These are phyloP conservation scores for Nixonia krombeini DNA, from an alignment of 1,140 invertebrate genomes.

Conservation along the genomic window DNA sequence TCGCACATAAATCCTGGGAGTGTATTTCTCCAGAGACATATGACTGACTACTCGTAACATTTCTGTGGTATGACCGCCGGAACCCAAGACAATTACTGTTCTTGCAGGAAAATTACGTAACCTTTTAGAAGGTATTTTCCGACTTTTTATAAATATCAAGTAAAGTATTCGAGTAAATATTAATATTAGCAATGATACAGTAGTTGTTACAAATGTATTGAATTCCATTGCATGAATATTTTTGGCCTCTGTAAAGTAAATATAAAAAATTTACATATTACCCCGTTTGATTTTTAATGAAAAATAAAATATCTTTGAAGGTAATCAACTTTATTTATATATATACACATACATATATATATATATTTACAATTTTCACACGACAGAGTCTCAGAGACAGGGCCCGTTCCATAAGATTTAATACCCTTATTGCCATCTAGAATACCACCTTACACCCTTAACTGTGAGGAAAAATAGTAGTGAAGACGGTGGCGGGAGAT, in stretches of 20 bases:
- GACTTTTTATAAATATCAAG: conserved; percentile 43
- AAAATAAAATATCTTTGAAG: too few species aligned
- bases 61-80: conserved; percentile 89
- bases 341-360: too few species aligned
- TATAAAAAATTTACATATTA: too few species aligned
- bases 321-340: too few species aligned
- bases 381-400: too few species aligned
- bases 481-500: too few species aligned
- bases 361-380: too few species aligned
- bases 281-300: too few species aligned
- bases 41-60: conserved; percentile 81
- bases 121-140: conserved; percentile 15
- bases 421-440: too few species aligned
- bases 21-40: conserved; percentile 76
- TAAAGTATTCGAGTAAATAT: conserved; percentile 43
- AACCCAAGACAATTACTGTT: conserved; percentile 75
- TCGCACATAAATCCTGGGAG: conserved; percentile 83
- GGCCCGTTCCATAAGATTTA: too few species aligned
- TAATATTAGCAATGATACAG: neutral
- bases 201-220: conserved; percentile 3
- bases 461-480: too few species aligned
- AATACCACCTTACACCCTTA: too few species aligned
- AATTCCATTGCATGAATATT: neutral
- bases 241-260: neutral
- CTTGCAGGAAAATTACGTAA: conserved; percentile 37